phyloP scores from a whole-genome alignment of 2,888 invertebrate species.

The Phasia obesa region DNA sequence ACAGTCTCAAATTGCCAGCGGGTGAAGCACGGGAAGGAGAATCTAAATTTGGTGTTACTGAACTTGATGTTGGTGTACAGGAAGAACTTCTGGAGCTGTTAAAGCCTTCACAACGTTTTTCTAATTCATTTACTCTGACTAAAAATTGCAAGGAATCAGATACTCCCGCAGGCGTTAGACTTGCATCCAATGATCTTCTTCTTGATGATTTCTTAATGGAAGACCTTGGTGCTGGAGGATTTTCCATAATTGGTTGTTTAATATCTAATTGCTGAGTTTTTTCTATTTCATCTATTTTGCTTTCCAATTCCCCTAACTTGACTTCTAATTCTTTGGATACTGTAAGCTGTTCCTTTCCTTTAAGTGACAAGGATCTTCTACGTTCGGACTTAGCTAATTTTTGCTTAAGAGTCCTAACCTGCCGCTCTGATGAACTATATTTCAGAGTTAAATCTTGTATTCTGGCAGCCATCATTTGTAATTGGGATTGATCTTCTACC shows the following conservation, averaged over 20 bases:
- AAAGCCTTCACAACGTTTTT: conserved; percentile 89
- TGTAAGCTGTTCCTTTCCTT: conserved; percentile 91
- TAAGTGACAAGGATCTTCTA: conserved; percentile 90
- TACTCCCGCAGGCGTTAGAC: conserved; percentile 84
- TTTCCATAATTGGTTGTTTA: conserved; percentile 42
- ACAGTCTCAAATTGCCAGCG: conserved; percentile 80
- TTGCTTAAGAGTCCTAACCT: conserved; percentile 90
- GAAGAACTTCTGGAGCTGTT: conserved; percentile 72
- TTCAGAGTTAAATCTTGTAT: conserved; percentile 93
- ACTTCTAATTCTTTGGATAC: conserved; percentile 93
- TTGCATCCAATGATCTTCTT: conserved; percentile 89
- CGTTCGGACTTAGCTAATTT: conserved; percentile 91
- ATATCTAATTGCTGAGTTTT: conserved; percentile 73
- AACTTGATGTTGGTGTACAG: conserved; percentile 78
- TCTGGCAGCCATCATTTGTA: conserved; percentile 90
- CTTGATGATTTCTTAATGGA: conserved; percentile 74
- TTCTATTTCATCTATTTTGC: conserved; percentile 88
- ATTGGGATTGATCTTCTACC: conserved; percentile 87
- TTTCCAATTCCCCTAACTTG: conserved; percentile 91
- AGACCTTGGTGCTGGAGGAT: conserved; percentile 19
- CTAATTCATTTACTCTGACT: conserved; percentile 89
- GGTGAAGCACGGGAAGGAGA: conserved; percentile 72
- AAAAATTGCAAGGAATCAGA: conserved; percentile 90
- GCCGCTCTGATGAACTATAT: conserved; percentile 90
- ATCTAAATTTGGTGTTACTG: conserved; percentile 71